Percentiles rank a stretch among this genome's conserved stretches.
phyloP scores from a whole-genome alignment of 2,888 invertebrate species.

The Mimas tiliae region DNA sequence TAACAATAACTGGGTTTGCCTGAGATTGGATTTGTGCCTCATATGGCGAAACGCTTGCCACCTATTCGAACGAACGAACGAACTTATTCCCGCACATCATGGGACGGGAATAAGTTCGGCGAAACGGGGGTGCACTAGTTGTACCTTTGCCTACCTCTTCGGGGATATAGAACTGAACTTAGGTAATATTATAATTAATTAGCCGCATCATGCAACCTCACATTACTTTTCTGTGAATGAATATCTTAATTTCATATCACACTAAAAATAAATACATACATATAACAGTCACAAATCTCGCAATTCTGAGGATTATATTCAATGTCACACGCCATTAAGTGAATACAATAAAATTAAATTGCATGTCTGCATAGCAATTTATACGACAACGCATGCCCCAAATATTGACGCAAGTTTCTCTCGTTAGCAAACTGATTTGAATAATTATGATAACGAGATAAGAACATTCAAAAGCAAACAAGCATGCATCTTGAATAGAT shows the following conservation, averaged over 20 bases:
- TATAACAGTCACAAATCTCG: not conserved
- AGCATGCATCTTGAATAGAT: conserved; percentile 12
- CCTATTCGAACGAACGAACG: too few relatives aligned
- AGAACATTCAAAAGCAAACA: conserved; percentile 19
- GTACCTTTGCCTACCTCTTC: too few relatives aligned
- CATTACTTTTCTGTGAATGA: not conserved
- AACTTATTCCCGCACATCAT: too few relatives aligned
- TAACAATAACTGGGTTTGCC: too few relatives aligned
- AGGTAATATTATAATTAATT: too few relatives aligned
- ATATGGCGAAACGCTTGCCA: too few relatives aligned
- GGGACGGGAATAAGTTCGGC: too few relatives aligned
- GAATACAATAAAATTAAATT: conserved; percentile 18
- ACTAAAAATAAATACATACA: not conserved
- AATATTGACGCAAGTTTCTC: conserved; percentile 24
- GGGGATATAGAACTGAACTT: too few relatives aligned
- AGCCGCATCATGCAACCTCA: too few relatives aligned
- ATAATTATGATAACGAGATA: conserved; percentile 24
- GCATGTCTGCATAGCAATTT: conserved; percentile 6
- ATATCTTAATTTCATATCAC: not conserved
- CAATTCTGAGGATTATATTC: not conserved
- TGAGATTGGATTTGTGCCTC: too few relatives aligned
- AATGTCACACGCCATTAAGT: conserved; percentile 3
- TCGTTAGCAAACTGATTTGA: conserved; percentile 22
- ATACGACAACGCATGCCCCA: conserved; percentile 6
- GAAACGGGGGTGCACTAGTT: too few relatives aligned